Evolutionary conservation across 2,888 invertebrate species (phyloP), one percentile per base, ranked within the genome.

Genomic region (Drosophila picticornis): DNA sequence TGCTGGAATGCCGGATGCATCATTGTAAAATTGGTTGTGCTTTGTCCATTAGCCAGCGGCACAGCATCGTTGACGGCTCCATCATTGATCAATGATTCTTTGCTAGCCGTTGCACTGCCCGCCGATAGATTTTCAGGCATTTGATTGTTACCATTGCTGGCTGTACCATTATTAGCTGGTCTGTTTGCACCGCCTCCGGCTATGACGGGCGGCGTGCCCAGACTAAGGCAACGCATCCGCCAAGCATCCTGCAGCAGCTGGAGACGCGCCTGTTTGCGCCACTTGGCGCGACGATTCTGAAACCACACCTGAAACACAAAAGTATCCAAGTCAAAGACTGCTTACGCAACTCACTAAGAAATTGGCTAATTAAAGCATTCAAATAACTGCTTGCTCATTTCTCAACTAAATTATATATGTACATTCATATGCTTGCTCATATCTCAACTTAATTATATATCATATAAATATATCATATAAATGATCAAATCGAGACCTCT

Each of bases 281-380:
- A 98, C 93, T 98, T 98, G 7, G 98, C 98, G 60, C 98, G 94
- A 50, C 98, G 95, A 92, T 98, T 98, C 94, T 98, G 98, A 93
- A 98, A 98, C 97, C 97, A 97, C 29, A 97, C 97, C 97, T 97
- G 91, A 2, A 70, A 68, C n/a, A 51, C 34, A 55, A 51, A 66
- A 56, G 43, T 16, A 55, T 13, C 25, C 36, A n/a, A 46, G 48
- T 48, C 11, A 63, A 79, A 31, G 27, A 27, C 50, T 25, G 48
- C 48, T 25, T 16, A 25, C 25, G 5, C 19, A 27, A 27, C 1
- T 27, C 50, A 10, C 27, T 50, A 5, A 27, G 0, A 19, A 19
- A 19, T 27, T 27, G 25, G 5, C 27, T 19, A 27, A 19, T 19
- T 27, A 10, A 50, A 50, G 27, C 27, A 16, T 10, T 19, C 9